Base-by-base conservation (phyloP, 2,797 vertebrate genomes). In the Squalus acanthias region DNA sequence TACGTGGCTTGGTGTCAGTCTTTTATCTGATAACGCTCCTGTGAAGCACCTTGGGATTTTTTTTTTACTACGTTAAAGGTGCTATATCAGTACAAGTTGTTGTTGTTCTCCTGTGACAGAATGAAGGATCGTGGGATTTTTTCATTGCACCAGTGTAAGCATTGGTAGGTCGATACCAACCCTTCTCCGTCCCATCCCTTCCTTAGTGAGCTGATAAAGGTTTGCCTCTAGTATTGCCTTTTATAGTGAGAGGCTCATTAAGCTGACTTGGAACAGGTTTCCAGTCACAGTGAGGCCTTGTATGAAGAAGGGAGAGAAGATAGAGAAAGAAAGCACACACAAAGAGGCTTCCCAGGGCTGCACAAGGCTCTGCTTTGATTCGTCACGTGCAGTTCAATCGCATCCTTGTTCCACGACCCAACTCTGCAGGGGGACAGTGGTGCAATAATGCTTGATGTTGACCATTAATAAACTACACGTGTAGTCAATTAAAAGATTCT, bases 291-390 rank as follows among this genome's bases (percentile, higher is more conserved):
- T 65, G 2, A 67, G 33, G 89, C 33, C 63, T 89, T 92, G 60
- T 92, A 92, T 5, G 15, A 67, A 65, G 89, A 60, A 92, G 60
- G 33, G 33, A 7, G 29, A 92, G 89, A 65, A 20, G 33, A 92
- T 33, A 63, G 63, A 39, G 1, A 65, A 92, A 92, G 2, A 33
- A 67, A 92, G 33, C 33, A 2, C 57, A 91, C 87, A 89, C 89
- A 92, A 12, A 60, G 26, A 89, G 26, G 87, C 53, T 67, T 92
- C 33, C 65, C 17, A 67, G 33, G 60, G 89, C 89, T 92, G 60
- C 60, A 63, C 89, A 91, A 91, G 89, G 57, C 89, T 60, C 33
- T n/a, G 33, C 89, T 91, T 63, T 91, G 60, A 91, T 91, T 65
- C 29, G 13, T 39, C 7, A 8, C n/a, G 7, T 92, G 17, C 7